phyloP scores from a whole-genome alignment of 1,140 invertebrate genomes.

The Papilio xuthus region DNA sequence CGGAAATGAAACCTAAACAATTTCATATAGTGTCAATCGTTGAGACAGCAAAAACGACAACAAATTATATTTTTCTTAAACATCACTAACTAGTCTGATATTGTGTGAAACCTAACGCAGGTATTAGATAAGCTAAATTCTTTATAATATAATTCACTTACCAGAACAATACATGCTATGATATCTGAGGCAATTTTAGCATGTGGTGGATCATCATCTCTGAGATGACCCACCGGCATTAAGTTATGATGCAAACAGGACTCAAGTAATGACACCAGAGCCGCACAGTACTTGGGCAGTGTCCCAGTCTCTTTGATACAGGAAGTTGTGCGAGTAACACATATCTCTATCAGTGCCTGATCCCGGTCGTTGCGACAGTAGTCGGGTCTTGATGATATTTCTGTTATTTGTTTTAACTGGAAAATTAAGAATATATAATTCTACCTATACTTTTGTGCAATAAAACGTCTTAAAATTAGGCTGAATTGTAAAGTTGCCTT shows the following conservation, averaged over 20 bases:
- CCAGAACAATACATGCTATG: slow-evolving; percentile 96
- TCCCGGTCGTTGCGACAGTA: slow-evolving; percentile 94
- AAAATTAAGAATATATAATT: slow-evolving; percentile 45
- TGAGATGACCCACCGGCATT: slow-evolving; percentile 85
- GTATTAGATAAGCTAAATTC: background rate
- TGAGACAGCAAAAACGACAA: slow-evolving; percentile 2
- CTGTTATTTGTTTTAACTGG: slow-evolving; percentile 87
- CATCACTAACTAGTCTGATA: too few species aligned
- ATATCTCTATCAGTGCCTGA: slow-evolving; percentile 96
- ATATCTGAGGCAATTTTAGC: slow-evolving; percentile 97
- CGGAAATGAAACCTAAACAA: slow-evolving; percentile 68
- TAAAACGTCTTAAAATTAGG: background rate
- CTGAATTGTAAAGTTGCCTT: background rate
- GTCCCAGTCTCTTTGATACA: slow-evolving; percentile 94
- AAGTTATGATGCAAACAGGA: slow-evolving; percentile 94
- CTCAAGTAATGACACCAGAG: slow-evolving; percentile 91
- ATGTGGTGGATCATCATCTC: slow-evolving; percentile 95
- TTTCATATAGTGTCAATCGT: slow-evolving; percentile 1
- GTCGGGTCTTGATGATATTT: slow-evolving; percentile 90
- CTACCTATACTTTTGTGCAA: too few species aligned
- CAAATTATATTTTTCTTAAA: background rate
- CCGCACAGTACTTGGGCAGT: slow-evolving; percentile 91
- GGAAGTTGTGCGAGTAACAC: slow-evolving; percentile 93
- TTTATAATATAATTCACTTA: slow-evolving; percentile 70
- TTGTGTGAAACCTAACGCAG: too few species aligned